These are phyloP conservation scores for Amia ocellicauda DNA, from an alignment of 2,113 vertebrate genomes.

Conservation along the genomic window DNA sequence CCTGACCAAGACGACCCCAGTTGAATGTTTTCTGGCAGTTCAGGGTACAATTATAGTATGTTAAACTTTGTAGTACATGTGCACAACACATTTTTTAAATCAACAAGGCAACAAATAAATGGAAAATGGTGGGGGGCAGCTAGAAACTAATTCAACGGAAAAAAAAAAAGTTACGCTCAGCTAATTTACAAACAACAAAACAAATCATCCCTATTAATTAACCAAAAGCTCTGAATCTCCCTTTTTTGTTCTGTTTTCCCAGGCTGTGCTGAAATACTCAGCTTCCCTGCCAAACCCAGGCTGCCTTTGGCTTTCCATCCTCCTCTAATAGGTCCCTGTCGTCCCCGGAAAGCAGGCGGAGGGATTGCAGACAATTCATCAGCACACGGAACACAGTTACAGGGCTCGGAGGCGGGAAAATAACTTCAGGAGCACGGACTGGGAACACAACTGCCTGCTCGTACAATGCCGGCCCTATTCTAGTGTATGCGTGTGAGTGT, in stretches of 20 bases:
- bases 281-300: slow-evolving; percentile 11
- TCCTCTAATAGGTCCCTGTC: slow-evolving; percentile 22
- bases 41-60: slow-evolving; percentile 55
- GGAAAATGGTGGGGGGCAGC: slow-evolving; percentile 20
- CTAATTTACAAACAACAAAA: slow-evolving; percentile 10
- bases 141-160: slow-evolving; percentile 3
- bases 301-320: slow-evolving; percentile 15
- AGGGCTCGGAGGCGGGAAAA: background rate
- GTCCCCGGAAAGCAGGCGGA: slow-evolving; percentile 12
- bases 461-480: too few species aligned
- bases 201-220: slow-evolving; percentile 16
- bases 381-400: background rate
- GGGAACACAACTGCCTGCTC: too few species aligned
- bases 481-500: background rate
- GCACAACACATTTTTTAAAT: slow-evolving; percentile 54
- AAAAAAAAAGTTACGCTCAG: slow-evolving; percentile 24
- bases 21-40: slow-evolving; percentile 46
- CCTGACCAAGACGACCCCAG: slow-evolving; percentile 33
- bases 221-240: slow-evolving; percentile 4
- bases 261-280: slow-evolving; percentile 15
- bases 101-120: slow-evolving; percentile 36
- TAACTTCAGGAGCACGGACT: too few species aligned
- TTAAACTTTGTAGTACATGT: slow-evolving; percentile 56
- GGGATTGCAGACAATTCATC: slow-evolving; percentile 8
- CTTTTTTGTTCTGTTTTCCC: slow-evolving; percentile 17